Evolutionary conservation across 2,888 invertebrate species (phyloP), one percentile per base, ranked within the genome.

Genomic region (Macroteleia sp.): DNA sequence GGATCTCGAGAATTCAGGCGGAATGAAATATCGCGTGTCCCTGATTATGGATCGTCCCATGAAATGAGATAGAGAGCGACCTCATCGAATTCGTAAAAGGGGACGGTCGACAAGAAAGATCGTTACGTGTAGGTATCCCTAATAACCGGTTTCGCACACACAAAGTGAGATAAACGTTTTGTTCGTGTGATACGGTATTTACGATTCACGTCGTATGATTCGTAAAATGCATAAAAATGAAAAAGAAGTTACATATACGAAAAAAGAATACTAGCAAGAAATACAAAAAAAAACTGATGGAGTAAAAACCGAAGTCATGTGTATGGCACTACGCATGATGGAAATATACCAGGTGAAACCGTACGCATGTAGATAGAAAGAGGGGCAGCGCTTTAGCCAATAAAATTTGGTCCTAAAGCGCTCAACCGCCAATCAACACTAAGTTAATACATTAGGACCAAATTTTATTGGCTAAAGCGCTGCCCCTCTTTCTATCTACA

Each of bases 21-120:
- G 82, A 83, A 83, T 88, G 84, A 87, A 86, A 87, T 88, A 89
- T 89, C 85, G 88, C 87, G 84, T 86, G 86, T 81, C 84, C 81
- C 85, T 88, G 87, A 89, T 89, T 89, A 87, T 84, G 84, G 85
- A 87, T 87, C 84, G 85, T 79, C 79, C 77, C 57, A 44, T 34
- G 57, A 75, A 79, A 75, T 50, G 76, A 78, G 79, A 78, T 78
- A 70, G 74, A 76, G 78, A 69, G 59, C 62, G 64, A 62, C 57
- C 64, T 70, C 73, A 64, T 62, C 73, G 70, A 66, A 74, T 74
- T 71, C 69, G 67, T 66, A 32, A 79, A 66, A 77, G 61, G 70
- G 64, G 66, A 59, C 52, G 46, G 75, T 71, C 79, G 77, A 75
- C 79, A 78, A 78, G 54, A 75, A 74, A 73, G 75, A 80, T 80